Base-by-base conservation (phyloP, 2,888 invertebrate genomes). In the Arge pagana region DNA sequence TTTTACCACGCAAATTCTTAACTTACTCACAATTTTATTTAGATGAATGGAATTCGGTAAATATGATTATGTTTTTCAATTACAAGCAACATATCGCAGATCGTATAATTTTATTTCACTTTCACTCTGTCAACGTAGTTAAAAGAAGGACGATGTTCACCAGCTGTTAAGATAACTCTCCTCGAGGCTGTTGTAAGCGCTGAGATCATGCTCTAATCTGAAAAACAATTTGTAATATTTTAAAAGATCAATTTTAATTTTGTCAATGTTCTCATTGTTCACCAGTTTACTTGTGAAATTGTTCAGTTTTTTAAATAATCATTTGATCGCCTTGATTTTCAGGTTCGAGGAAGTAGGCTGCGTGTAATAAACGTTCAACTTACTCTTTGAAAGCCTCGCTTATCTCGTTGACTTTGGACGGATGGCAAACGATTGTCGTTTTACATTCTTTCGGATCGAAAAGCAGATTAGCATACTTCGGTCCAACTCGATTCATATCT, bases 381-480 rank as follows among this genome's bases (percentile, higher is more conserved):
- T 68, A 89, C 89, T 82, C 83, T 66, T 83, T 81, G 63, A 92
- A 87, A 4, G 83, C 85, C 8, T 80, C 77, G 35, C 82, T 79
- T 59, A 89, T 78, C 67, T 88, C 87, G 13, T 80, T 77, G 41
- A 87, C 85, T 77, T 90, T 90, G 53, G 85, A 80, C 8, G 90
- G 88, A 72, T 90, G 88, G 69, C 90, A 91, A 23, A 89, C 88
- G 58, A 92, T 77, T 13, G 87, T 84, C n/a, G 88, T 83, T 67
- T 83, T 84, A 43, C 84, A 80, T 53, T 76, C 67, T 10, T 74
- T 71, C 0, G 83, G 74, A 65, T 86, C 81, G 72, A 93, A 88
- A 55, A 93, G 76, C 2, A 83, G 74, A 1, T 83, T 80, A 48
- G 93, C 78, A 80, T 92, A 92, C 61, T 83, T 82, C n/a, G 79